phyloP scores from a whole-genome alignment of 2,113 vertebrate genomes.

The Sminthopsis crassicaudata region DNA sequence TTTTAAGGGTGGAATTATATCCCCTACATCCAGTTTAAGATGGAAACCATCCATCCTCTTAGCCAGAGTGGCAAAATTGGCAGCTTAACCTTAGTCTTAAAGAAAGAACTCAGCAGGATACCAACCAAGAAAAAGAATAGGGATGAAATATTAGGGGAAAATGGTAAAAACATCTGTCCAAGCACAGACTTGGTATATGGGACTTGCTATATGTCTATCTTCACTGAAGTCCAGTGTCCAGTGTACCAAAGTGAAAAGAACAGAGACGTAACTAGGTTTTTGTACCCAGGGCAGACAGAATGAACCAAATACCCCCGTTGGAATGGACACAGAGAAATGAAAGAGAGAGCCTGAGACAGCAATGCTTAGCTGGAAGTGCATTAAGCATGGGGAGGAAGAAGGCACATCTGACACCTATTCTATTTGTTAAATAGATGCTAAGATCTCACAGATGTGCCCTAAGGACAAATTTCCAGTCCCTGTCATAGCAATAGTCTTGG shows the following conservation, averaged over 20 bases:
- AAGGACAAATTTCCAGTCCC: neutral
- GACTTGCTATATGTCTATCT: slow-evolving; percentile 26
- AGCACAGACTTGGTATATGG: slow-evolving; percentile 19
- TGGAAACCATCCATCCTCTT: slow-evolving; percentile 66
- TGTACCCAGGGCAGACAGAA: neutral
- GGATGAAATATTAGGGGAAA: slow-evolving; percentile 42
- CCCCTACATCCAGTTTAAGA: slow-evolving; percentile 51
- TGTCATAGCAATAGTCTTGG: neutral
- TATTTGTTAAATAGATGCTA: neutral
- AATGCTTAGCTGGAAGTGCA: neutral
- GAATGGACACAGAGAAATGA: neutral
- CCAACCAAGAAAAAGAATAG: slow-evolving; percentile 75
- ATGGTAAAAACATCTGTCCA: slow-evolving; percentile 74
- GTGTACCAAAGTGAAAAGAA: neutral
- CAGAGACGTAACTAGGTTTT: neutral
- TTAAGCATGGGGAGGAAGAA: neutral
- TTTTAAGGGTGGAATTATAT: slow-evolving; percentile 72
- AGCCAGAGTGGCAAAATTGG: slow-evolving; percentile 73
- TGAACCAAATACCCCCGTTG: neutral
- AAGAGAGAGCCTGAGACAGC: neutral
- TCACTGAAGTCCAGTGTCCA: neutral
- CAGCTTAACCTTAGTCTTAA: slow-evolving; percentile 56
- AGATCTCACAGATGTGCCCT: neutral
- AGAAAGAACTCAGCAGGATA: slow-evolving; percentile 59
- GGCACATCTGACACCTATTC: neutral